These are phyloP conservation scores for Geophilus truncorum DNA, from an alignment of 2,888 invertebrate genomes.

Conservation along the genomic window DNA sequence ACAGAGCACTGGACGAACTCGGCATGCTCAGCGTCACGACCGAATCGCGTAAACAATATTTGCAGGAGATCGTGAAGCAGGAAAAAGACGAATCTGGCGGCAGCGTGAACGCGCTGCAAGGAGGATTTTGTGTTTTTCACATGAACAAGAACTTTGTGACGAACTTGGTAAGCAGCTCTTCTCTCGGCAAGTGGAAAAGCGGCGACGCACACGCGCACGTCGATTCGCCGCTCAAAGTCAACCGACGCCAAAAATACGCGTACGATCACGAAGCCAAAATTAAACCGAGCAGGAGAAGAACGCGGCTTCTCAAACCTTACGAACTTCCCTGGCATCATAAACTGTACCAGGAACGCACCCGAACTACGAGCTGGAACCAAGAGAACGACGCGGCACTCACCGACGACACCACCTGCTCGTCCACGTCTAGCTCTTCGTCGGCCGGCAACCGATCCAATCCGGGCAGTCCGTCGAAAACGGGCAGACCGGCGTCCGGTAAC, in stretches of 20 bases:
- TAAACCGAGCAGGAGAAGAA: background rate
- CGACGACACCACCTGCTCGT: background rate
- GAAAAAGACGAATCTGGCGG: background rate
- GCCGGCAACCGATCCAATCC: constrained; percentile 29
- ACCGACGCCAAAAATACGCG: background rate
- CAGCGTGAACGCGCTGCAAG: background rate
- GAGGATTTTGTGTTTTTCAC: constrained; percentile 25
- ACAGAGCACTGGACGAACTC: constrained; percentile 36
- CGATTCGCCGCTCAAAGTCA: too few species aligned
- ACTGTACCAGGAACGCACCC: constrained; percentile 6
- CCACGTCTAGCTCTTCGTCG: background rate
- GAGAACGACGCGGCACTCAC: background rate
- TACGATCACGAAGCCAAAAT: background rate
- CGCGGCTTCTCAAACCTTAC: constrained; percentile 22
- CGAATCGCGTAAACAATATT: constrained; percentile 18
- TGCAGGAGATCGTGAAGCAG: background rate
- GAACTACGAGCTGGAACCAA: constrained; percentile 27
- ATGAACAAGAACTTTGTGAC: constrained; percentile 30
- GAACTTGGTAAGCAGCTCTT: background rate
- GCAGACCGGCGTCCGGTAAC: background rate
- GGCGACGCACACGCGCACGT: background rate
- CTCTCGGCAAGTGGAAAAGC: background rate
- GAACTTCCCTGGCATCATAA: constrained; percentile 22
- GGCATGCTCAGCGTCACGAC: constrained; percentile 31
- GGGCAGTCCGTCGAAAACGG: background rate